Evolutionary conservation across 1,140 invertebrate genomes (phyloP).

Genomic region (Scaptomyza montana): DNA sequence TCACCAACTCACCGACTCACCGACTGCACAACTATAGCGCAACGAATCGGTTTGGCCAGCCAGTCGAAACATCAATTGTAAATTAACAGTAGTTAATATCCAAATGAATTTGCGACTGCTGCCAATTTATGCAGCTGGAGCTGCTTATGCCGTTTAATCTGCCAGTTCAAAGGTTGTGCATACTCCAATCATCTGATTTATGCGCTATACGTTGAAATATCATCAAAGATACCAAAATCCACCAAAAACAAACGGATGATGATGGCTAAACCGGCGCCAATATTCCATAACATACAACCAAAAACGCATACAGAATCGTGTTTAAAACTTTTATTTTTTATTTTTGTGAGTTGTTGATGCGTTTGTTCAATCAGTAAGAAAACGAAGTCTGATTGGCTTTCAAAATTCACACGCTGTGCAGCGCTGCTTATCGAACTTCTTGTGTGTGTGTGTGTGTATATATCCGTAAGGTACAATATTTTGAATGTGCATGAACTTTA

Average conservation of each 20-base stretch:
- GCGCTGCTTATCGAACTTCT: slow-evolving; percentile 55
- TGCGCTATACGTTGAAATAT: slow-evolving; percentile 27
- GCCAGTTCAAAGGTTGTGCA: slow-evolving; percentile 46
- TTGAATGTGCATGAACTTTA: slow-evolving; percentile 66
- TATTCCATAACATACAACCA: slow-evolving; percentile 27
- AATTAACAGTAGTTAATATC: slow-evolving; percentile 70
- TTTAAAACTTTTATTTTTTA: neutral
- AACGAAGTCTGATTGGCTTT: slow-evolving; percentile 66
- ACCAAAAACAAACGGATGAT: slow-evolving; percentile 9
- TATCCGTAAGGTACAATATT: slow-evolving; percentile 63
- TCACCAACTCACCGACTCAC: slow-evolving; percentile 18
- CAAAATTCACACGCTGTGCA: slow-evolving; percentile 64
- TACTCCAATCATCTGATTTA: slow-evolving; percentile 30
- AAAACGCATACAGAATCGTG: neutral
- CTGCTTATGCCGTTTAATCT: slow-evolving; percentile 39
- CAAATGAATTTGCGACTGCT: slow-evolving; percentile 50
- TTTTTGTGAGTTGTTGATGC: neutral
- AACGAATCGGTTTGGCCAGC: slow-evolving; percentile 62
- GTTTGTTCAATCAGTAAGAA: slow-evolving; percentile 41
- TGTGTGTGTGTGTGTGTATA: slow-evolving; percentile 14
- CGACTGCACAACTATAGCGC: slow-evolving; percentile 45
- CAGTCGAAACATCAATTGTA: slow-evolving; percentile 66
- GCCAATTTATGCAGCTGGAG: slow-evolving; percentile 59
- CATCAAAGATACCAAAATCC: slow-evolving; percentile 17
- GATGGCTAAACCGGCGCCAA: slow-evolving; percentile 39